phyloP scores from a whole-genome alignment of 2,888 invertebrate genomes.

The Phaonia tiefii region DNA sequence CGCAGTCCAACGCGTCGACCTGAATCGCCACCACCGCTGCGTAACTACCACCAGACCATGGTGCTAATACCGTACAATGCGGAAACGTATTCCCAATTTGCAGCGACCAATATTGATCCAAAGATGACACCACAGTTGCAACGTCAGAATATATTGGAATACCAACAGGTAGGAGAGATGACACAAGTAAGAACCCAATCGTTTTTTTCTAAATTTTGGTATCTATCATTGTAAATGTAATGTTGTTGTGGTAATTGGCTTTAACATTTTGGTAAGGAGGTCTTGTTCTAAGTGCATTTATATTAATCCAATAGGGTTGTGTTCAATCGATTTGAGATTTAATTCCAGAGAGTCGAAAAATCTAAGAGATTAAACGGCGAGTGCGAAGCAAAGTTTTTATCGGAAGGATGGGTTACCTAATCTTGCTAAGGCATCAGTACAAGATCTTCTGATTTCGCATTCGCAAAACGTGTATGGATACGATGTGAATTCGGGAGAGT shows the following conservation, averaged over 20 bases:
- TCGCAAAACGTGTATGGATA: too few species aligned
- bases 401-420: too few species aligned
- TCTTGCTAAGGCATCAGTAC: too few species aligned
- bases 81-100: conserved; percentile 80
- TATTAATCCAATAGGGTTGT: too few species aligned
- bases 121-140: conserved; percentile 77
- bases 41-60: conserved; percentile 86
- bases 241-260: conserved; percentile 53
- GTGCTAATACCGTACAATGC: conserved; percentile 86
- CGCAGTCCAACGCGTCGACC: conserved; percentile 82
- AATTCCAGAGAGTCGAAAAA: too few species aligned
- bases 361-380: too few species aligned
- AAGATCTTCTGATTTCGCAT: too few species aligned
- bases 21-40: conserved; percentile 86
- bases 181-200: conserved; percentile 58
- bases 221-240: conserved; percentile 17
- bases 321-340: neutral
- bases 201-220: conserved; percentile 50
- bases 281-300: too few species aligned
- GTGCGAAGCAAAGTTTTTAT: too few species aligned
- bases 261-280: conserved; percentile 18
- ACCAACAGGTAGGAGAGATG: conserved; percentile 78
- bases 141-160: conserved; percentile 80
- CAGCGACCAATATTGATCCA: conserved; percentile 77
- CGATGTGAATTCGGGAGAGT: too few species aligned